Conservation (phyloP, 2,888 invertebrate genomes). For the Onthophagus sagittarius region DNA sequence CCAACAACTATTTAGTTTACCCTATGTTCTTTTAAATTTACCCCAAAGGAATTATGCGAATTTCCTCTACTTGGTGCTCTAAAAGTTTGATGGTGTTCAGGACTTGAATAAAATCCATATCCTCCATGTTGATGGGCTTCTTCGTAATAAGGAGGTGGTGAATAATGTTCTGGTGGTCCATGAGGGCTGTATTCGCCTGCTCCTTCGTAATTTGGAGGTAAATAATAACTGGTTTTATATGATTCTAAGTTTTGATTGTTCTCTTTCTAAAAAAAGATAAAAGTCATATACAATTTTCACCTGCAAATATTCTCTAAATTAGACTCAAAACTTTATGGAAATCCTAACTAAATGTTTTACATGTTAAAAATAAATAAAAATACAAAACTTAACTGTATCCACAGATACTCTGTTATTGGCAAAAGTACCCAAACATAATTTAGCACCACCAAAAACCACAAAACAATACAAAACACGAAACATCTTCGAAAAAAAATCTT, state of each 20-base stretch:
- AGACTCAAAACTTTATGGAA: no score
- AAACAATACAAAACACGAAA: not conserved
- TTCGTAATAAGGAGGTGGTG: not conserved
- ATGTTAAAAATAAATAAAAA: no score
- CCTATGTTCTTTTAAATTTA: not conserved
- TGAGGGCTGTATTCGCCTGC: not conserved
- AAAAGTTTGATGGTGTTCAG: not conserved
- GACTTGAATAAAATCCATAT: not conserved
- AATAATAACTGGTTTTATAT: conserved; percentile 8
- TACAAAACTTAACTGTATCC: not conserved
- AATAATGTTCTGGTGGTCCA: not conserved
- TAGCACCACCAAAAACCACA: not conserved
- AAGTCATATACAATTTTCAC: no score
- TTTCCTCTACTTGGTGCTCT: not conserved
- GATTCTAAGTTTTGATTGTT: not conserved
- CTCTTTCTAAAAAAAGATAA: not conserved
- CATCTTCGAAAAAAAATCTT: not conserved
- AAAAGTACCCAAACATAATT: not conserved
- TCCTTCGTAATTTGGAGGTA: not conserved
- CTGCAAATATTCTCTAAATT: no score
- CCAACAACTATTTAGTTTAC: no score
- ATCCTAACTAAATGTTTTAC: no score
- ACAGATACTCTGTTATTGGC: not conserved
- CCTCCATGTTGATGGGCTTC: conserved; percentile 1
- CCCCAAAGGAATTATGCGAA: not conserved